Percentiles rank a stretch among this genome's conserved stretches.
Evolutionary conservation across 2,888 invertebrate species (phyloP).

Genomic region (Plebejus anna): DNA sequence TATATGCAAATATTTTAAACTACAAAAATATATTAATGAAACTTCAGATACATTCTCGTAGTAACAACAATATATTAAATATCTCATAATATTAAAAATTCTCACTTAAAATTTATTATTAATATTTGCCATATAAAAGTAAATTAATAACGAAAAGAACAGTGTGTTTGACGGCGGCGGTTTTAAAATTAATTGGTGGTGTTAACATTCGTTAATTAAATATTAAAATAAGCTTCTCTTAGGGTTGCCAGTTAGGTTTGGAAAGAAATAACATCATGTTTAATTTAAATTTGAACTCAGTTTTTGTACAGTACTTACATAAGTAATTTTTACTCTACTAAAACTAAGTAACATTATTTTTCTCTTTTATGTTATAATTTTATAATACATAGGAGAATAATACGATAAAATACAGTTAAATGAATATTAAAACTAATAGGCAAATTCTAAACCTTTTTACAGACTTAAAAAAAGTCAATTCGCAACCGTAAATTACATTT

Average conservation of each 20-base stretch:
- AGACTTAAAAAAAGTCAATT: not conserved
- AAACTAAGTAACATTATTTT: too few relatives aligned
- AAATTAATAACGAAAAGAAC: constrained; percentile 5
- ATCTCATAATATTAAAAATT: not conserved
- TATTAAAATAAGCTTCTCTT: not conserved
- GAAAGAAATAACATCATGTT: not conserved
- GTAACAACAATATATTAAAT: too few relatives aligned
- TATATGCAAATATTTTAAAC: too few relatives aligned
- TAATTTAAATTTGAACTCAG: too few relatives aligned
- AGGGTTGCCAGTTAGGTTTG: not conserved
- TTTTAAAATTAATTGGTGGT: constrained; percentile 12
- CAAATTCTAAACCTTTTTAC: not conserved
- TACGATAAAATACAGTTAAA: too few relatives aligned
- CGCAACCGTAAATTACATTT: not conserved
- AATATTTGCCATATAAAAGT: not conserved
- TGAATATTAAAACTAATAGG: too few relatives aligned
- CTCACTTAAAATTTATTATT: not conserved
- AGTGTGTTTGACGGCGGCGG: constrained; percentile 12
- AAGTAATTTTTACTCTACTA: too few relatives aligned
- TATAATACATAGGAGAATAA: too few relatives aligned
- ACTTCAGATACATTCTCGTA: too few relatives aligned
- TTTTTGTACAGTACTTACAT: too few relatives aligned
- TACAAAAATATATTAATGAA: too few relatives aligned
- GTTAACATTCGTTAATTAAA: constrained; percentile 2
- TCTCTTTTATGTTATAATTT: too few relatives aligned